Evolutionary conservation across 64 coral and sea anemone genomes (phyloP).

Genomic region (Pachyseris speciosa): DNA sequence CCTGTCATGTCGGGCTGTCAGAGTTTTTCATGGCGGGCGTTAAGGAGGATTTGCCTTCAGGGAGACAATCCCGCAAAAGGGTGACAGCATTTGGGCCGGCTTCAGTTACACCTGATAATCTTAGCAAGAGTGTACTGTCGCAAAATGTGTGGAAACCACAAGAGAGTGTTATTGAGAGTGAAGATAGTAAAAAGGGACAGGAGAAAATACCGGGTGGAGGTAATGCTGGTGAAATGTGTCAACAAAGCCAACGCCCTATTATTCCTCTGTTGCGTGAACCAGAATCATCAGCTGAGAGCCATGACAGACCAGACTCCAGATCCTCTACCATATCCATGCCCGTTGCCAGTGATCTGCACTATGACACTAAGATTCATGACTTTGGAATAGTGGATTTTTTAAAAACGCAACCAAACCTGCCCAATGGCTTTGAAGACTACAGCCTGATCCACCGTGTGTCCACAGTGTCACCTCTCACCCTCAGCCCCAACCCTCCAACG

Average conservation of each 20-base stretch:
- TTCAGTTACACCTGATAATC: background rate
- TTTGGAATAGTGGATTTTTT: conserved; percentile 90
- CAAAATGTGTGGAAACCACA: conserved; percentile 84
- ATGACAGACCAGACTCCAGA: background rate
- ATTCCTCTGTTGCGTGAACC: conserved; percentile 68
- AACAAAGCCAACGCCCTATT: background rate
- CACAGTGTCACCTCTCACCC: conserved; percentile 76
- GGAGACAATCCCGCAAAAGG: background rate
- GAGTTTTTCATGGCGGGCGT: conserved; percentile 91
- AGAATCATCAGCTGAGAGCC: background rate
- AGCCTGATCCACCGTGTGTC: conserved; percentile 78
- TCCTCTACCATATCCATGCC: background rate
- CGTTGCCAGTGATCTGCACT: background rate
- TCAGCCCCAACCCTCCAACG: conserved; percentile 77
- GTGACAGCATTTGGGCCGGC: background rate
- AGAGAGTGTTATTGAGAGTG: conserved; percentile 63
- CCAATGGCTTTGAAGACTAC: conserved; percentile 68
- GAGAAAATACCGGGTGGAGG: background rate
- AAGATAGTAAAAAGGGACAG: background rate
- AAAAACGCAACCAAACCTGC: conserved; percentile 44
- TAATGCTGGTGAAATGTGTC: background rate
- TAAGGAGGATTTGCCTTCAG: background rate
- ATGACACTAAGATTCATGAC: conserved; percentile 64
- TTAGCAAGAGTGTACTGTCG: conserved; percentile 51
- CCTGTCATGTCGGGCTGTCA: conserved; percentile 69